These are phyloP conservation scores for Uromys caudimaculatus DNA, from an alignment of 2,797 vertebrate genomes.

Conservation along the genomic window DNA sequence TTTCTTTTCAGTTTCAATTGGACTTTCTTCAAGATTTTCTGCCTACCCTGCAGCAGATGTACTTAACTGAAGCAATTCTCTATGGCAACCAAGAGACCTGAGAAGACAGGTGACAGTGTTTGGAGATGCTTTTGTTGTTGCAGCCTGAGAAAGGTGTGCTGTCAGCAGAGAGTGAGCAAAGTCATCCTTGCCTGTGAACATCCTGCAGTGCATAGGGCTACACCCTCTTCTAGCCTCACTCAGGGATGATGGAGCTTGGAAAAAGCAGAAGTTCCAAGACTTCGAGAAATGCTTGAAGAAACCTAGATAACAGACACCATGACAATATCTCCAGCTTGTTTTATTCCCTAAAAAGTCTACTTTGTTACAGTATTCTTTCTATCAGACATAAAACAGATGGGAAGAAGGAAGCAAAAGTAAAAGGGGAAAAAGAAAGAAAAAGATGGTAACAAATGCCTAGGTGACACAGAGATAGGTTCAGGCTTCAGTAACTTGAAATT, in stretches of 20 bases:
- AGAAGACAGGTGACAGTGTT: background rate
- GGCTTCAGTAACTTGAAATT: background rate
- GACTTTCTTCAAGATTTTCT: background rate
- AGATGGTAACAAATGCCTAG: background rate
- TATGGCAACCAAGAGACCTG: too few species aligned
- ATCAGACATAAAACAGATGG: background rate
- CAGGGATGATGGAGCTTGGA: background rate
- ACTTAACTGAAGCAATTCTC: background rate
- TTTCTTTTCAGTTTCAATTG: background rate
- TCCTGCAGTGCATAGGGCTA: background rate
- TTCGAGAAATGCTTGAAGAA: background rate
- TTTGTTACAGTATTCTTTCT: background rate
- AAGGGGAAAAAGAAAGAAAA: background rate
- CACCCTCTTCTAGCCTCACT: accelerated
- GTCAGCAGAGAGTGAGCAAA: background rate
- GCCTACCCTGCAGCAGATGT: background rate
- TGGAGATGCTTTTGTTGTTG: background rate
- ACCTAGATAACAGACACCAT: background rate
- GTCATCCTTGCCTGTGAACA: background rate
- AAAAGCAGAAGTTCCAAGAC: background rate
- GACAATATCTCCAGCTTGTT: background rate
- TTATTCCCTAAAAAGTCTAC: background rate
- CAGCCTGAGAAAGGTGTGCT: background rate
- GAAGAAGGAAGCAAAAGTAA: background rate
- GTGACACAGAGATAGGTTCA: background rate